Conservation (phyloP, 2,888 invertebrate genomes). For the Thecocarcelia acutangulata region DNA sequence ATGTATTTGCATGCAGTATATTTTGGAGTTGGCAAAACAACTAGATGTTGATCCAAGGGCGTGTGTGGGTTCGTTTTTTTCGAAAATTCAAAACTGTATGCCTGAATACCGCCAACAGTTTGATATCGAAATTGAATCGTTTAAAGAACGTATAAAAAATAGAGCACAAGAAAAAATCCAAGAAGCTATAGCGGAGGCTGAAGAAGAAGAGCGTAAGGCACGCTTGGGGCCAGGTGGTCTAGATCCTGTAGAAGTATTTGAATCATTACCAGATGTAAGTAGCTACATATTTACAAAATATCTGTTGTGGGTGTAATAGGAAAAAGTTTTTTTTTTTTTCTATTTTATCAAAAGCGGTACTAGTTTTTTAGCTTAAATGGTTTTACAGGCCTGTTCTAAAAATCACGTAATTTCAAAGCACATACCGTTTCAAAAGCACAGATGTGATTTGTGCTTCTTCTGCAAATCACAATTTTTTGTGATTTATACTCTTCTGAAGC, state of each 20-base stretch:
- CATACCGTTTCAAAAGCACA: no score
- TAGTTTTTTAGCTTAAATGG: no score
- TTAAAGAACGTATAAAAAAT: slow-evolving; percentile 90
- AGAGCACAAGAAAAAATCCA: slow-evolving; percentile 93
- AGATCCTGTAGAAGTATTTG: slow-evolving; percentile 98
- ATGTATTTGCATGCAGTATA: no score
- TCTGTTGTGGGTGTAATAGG: no score
- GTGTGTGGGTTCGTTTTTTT: slow-evolving; percentile 94
- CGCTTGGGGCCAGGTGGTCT: slow-evolving; percentile 98
- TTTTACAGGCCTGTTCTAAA: no score
- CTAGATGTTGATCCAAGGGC: slow-evolving; percentile 95
- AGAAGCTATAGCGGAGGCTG: slow-evolving; percentile 91
- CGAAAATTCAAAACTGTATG: slow-evolving; percentile 94
- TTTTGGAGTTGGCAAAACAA: slow-evolving; percentile 96
- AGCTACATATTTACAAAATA: no score
- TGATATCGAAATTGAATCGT: slow-evolving; percentile 93
- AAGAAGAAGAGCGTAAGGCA: slow-evolving; percentile 92
- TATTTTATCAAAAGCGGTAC: no score
- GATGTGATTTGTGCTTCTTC: no score
- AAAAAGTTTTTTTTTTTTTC: no score
- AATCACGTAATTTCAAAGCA: no score
- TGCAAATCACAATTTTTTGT: no score
- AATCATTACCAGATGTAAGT: slow-evolving; percentile 91
- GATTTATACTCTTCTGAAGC: no score
- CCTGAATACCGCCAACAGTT: slow-evolving; percentile 92